Base-by-base conservation (phyloP, 64 coral and sea anemone genomes). In the Orbicella faveolata region DNA sequence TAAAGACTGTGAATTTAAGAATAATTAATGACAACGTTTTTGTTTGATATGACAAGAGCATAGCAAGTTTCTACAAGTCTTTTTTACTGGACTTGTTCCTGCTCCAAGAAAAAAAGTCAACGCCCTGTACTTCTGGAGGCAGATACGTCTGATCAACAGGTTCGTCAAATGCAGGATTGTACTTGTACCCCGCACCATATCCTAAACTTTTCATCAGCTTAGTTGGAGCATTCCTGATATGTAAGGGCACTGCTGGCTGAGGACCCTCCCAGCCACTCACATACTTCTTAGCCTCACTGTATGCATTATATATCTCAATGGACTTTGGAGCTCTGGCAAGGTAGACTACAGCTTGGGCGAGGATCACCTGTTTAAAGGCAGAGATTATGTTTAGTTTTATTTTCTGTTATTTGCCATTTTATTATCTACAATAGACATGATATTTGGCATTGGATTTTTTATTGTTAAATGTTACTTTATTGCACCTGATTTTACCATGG, bases 201-300 rank as follows among this genome's bases (percentile, higher is more conserved):
- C 97, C 97, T 18, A 99, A 76, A 73, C 83, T 78, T 77, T 91
- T 99, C 97, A 99, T 95, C 15, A 99, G 79, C 79, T 88, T 91
- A 1, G 97, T 99, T 34, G 97, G 94, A 25, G 97, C 97, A 89
- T 99, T 99, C 21, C 97, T 90, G n/a, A 99, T 90, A 41, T 99
- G 97, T 44, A 95, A 54, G 8, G 97, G 97, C 12, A 96, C 94
- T 39, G 94, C 65, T 75, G 97, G 97, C 34, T 95, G 93, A 19
- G 94, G 89, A 72, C 97, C 97, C 69, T 99, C 94, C 91, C 94
- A 99, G 18, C 82, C 85, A 34, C 67, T 89, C 11, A 99, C 85
- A 75, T 80, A 90, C 16, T 93, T 84, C 63, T 93, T 95, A 48
- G 94, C 97, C 23, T 93, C 89, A 63, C 77, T 39, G 48, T 96